These are phyloP conservation scores for Poeciliopsis retropinna DNA, from an alignment of 2,113 vertebrate genomes.

Conservation along the genomic window DNA sequence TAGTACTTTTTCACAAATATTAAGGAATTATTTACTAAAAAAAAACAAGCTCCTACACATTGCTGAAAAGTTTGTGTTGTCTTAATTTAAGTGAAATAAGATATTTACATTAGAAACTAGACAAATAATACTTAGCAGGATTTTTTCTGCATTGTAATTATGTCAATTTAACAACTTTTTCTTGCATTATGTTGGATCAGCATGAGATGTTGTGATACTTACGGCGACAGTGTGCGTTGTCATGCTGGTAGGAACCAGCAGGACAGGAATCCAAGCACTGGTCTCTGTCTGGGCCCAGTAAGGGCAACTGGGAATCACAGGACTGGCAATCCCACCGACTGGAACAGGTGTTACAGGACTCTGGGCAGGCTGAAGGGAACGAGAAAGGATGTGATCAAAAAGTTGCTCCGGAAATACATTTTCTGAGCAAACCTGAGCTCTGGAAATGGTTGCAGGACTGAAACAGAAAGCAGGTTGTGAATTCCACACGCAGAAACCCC, in stretches of 20 bases:
- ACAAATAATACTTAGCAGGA: too few species aligned
- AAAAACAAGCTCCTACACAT: too few species aligned
- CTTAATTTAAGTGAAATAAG: too few species aligned
- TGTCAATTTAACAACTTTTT: too few species aligned
- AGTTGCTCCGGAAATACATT: background rate
- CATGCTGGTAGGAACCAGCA: constrained; percentile 54
- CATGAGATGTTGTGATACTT: constrained; percentile 29
- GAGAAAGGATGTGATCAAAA: background rate
- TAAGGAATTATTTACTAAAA: too few species aligned
- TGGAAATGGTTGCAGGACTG: background rate
- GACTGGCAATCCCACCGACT: constrained; percentile 53
- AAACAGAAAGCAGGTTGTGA: background rate
- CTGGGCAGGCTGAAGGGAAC: constrained; percentile 51
- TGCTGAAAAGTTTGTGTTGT: too few species aligned
- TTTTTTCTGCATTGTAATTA: too few species aligned
- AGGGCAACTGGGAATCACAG: constrained; percentile 45
- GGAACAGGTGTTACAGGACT: constrained; percentile 61
- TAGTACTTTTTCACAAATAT: too few species aligned
- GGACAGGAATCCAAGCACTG: constrained; percentile 63
- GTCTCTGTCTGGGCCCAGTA: constrained; percentile 51
- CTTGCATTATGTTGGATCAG: background rate
- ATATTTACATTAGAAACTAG: too few species aligned
- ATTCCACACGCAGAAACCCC: background rate
- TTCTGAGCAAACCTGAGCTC: background rate
- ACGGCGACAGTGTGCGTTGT: constrained; percentile 54